Conservation (phyloP, 2,113 vertebrate genomes). For the Marmota flaviventris region DNA sequence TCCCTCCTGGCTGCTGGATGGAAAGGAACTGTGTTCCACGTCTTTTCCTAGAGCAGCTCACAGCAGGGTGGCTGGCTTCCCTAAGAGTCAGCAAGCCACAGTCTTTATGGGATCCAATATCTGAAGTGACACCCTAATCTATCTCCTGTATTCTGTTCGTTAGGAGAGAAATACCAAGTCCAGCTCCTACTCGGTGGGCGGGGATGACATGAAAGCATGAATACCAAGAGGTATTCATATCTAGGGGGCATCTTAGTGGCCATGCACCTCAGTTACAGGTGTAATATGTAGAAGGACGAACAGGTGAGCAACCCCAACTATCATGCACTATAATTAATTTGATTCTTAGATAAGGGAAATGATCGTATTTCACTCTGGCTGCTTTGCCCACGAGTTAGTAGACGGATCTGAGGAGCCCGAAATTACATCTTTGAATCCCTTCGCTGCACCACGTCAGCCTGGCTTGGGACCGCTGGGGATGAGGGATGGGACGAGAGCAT, state of each 20-base stretch:
- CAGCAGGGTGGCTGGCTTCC: neutral
- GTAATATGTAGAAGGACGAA: neutral
- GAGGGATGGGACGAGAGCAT: neutral
- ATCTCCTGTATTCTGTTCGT: neutral
- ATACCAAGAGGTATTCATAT: neutral
- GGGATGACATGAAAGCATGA: neutral
- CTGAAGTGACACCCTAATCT: neutral
- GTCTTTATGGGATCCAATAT: neutral
- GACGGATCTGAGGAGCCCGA: neutral
- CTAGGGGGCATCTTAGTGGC: neutral
- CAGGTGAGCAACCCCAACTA: neutral
- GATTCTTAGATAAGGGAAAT: neutral
- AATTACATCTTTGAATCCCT: neutral
- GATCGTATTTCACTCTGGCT: neutral
- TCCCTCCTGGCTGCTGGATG: neutral
- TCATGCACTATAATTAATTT: neutral
- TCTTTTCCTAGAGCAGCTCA: neutral
- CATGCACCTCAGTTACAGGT: neutral
- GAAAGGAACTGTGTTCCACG: fast-evolving
- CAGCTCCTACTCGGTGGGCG: fast-evolving
- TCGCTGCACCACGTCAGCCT: neutral
- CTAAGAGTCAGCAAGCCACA: neutral
- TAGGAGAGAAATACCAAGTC: neutral
- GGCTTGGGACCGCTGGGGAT: neutral
- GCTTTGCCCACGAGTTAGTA: neutral